A percentile compares a stretch with the other conserved stretches of the same genome.
Evolutionary conservation across 2,888 invertebrate species (phyloP).

Genomic region (Pedicia rivosa): DNA sequence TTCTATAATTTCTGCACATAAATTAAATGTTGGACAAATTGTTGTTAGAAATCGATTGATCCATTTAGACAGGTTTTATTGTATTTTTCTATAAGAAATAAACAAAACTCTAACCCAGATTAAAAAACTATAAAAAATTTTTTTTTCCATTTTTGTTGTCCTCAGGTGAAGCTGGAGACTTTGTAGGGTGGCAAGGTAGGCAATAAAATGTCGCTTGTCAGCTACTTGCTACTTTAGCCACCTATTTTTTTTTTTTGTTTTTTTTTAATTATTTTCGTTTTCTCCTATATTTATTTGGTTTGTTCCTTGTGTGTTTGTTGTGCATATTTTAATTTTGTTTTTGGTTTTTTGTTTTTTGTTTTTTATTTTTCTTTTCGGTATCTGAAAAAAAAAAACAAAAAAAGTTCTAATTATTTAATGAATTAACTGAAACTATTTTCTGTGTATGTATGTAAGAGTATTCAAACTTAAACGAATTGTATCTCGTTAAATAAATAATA

Average conservation of each 20-base stretch:
- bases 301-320: neutral
- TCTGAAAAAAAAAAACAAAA: neutral
- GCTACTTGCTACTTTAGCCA: constrained; percentile 21
- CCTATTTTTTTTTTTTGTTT: constrained; percentile 21
- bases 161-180: constrained; percentile 58
- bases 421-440: too few species aligned
- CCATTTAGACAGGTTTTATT: too few species aligned
- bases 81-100: constrained; percentile 15
- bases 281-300: constrained; percentile 1
- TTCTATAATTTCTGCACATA: too few species aligned
- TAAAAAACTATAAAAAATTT: constrained; percentile 6
- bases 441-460: too few species aligned
- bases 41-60: too few species aligned
- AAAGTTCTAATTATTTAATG: too few species aligned
- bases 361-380: neutral
- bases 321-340: neutral
- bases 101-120: neutral
- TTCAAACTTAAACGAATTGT: too few species aligned
- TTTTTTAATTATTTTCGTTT: too few species aligned
- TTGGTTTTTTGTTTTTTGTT: neutral
- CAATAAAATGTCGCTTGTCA: constrained; percentile 22
- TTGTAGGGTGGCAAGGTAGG: constrained; percentile 64
- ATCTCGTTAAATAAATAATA: too few species aligned
- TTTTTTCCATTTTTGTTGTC: constrained; percentile 11
- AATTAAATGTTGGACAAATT: too few species aligned